These are phyloP conservation scores for Araneus ventricosus DNA, from an alignment of 1,140 invertebrate species.

Conservation along the genomic window DNA sequence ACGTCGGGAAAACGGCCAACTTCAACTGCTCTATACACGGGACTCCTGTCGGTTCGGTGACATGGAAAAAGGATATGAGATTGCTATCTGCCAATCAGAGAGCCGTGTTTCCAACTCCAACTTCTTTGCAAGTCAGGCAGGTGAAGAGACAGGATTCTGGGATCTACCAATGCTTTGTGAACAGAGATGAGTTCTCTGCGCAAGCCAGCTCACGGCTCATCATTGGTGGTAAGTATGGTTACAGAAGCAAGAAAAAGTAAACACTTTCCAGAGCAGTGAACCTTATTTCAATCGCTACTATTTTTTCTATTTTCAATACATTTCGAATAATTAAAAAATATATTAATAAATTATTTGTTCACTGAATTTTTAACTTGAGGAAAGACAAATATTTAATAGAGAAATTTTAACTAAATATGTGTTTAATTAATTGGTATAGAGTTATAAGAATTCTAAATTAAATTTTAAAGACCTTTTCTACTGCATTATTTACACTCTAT, in stretches of 20 bases:
- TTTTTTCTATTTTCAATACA: too few species aligned
- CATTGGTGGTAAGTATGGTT: conserved; percentile 79
- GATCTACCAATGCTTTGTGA: conserved; percentile 98
- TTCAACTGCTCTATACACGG: conserved; percentile 95
- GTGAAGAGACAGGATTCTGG: conserved; percentile 96
- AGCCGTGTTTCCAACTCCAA: conserved; percentile 46
- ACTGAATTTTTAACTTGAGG: too few species aligned
- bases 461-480: too few species aligned
- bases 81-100: conserved; percentile 43
- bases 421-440: too few species aligned
- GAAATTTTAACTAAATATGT: too few species aligned
- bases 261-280: not conserved
- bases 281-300: too few species aligned
- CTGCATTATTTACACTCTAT: too few species aligned
- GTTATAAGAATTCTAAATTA: too few species aligned
- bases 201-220: conserved; percentile 80
- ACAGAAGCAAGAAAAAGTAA: too few species aligned
- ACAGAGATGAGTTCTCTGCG: conserved; percentile 93
- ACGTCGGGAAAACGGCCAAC: conserved; percentile 95
- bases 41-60: conserved; percentile 83
- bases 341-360: too few species aligned
- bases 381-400: too few species aligned
- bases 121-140: conserved; percentile 81
- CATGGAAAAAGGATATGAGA: conserved; percentile 83
- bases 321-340: too few species aligned